phyloP scores from a whole-genome alignment of 2,113 vertebrate genomes.

The Arvicanthis niloticus region DNA sequence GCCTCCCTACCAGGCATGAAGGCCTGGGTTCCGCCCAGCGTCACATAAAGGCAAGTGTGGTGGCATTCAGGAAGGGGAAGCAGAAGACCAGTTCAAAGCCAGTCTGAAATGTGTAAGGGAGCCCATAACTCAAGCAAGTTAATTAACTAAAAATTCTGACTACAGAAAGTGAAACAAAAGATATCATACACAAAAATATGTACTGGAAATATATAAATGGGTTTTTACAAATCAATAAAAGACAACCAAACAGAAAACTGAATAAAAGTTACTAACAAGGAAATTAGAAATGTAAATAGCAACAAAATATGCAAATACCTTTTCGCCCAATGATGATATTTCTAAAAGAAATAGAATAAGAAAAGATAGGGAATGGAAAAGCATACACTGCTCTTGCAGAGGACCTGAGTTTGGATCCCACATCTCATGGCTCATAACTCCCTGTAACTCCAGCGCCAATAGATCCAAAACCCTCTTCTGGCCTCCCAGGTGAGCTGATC shows the following conservation, averaged over 20 bases:
- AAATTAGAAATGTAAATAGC: conserved; percentile 38
- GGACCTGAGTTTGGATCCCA: not conserved
- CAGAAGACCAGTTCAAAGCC: not conserved
- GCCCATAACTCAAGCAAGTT: not conserved
- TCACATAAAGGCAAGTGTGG: not conserved
- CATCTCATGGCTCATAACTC: no score
- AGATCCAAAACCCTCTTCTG: not conserved
- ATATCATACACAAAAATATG: not conserved
- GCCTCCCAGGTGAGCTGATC: not conserved
- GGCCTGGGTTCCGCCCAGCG: not conserved
- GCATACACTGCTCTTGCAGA: no score
- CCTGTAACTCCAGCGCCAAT: not conserved
- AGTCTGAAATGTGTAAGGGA: not conserved
- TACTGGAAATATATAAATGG: not conserved
- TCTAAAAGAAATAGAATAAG: conserved; percentile 20
- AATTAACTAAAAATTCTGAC: not conserved
- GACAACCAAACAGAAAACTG: conserved; percentile 19
- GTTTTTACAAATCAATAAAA: conserved; percentile 57
- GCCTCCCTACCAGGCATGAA: not conserved
- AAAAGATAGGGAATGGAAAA: not conserved
- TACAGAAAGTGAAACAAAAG: not conserved
- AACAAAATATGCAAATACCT: conserved; percentile 28
- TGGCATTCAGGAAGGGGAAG: not conserved
- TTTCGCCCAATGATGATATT: not conserved
- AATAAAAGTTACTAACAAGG: conserved; percentile 19